Evolutionary conservation across 2,797 vertebrate genomes (phyloP).

Genomic region (Eulemur albifrons): DNA sequence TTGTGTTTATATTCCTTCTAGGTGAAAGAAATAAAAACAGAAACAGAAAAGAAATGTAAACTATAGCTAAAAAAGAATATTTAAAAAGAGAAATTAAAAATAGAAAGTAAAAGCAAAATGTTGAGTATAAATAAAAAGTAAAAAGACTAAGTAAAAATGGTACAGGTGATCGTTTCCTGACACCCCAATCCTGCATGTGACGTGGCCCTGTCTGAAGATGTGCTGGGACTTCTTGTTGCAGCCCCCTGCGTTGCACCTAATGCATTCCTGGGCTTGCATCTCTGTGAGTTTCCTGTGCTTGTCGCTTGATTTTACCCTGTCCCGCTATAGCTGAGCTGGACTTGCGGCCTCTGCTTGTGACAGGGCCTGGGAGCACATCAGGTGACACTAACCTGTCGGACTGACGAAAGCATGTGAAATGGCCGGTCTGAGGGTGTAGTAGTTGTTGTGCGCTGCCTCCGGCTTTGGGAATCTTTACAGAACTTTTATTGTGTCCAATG

Average conservation of each 20-base stretch:
- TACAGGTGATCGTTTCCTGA: neutral
- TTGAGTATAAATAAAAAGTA: neutral
- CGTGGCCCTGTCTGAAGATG: neutral
- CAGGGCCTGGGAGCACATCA: neutral
- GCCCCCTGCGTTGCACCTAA: no score
- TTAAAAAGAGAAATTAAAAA: neutral
- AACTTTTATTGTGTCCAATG: neutral
- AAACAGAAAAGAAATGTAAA: neutral
- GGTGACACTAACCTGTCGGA: neutral
- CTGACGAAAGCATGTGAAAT: neutral
- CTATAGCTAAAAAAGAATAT: neutral
- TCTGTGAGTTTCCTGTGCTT: neutral
- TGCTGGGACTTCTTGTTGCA: neutral
- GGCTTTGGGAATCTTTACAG: neutral
- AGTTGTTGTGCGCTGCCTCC: neutral
- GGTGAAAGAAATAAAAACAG: neutral
- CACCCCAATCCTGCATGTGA: no score
- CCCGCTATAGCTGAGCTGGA: neutral
- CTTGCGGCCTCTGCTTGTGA: neutral
- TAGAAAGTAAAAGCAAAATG: neutral
- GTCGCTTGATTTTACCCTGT: neutral
- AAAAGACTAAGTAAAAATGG: neutral
- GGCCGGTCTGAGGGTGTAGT: neutral
- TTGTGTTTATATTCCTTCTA: neutral
- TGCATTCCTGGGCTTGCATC: neutral